Percentiles rank a stretch among this genome's conserved stretches.
Conservation (phyloP, 2,888 invertebrate species). For the Allolobophora icterica region DNA sequence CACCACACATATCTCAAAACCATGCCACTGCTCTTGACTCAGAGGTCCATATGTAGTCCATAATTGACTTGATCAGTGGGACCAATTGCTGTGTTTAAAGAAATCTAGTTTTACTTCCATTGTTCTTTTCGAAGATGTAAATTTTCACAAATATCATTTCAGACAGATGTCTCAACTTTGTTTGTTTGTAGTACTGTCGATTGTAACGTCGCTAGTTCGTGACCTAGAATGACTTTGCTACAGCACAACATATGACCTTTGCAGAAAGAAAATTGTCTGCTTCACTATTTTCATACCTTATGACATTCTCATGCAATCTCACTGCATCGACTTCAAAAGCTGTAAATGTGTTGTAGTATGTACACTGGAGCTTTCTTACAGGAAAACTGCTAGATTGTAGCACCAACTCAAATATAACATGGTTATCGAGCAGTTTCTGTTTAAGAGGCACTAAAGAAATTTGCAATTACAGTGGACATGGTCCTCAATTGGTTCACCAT, state of each 20-base stretch:
- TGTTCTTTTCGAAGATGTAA: background rate
- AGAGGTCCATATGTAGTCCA: background rate
- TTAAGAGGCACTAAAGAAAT: background rate
- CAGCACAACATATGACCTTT: background rate
- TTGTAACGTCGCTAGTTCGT: conserved; percentile 6
- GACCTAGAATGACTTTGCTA: background rate
- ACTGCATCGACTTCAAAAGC: background rate
- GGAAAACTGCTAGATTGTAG: background rate
- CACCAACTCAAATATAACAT: background rate
- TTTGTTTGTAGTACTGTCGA: conserved; percentile 10
- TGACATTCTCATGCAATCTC: background rate
- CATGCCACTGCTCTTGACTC: background rate
- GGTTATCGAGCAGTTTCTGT: background rate
- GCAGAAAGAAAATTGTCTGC: background rate
- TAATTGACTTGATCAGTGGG: background rate
- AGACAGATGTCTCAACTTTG: background rate
- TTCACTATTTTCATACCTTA: background rate
- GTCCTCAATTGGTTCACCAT: background rate
- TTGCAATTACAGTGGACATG: background rate
- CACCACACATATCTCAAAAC: background rate
- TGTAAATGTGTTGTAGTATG: background rate
- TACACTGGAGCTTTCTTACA: too few species aligned
- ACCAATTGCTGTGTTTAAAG: background rate
- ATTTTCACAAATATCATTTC: background rate
- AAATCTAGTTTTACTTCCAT: background rate